A percentile compares a stretch with the other conserved stretches of the same genome.
Conservation (phyloP, 2,797 vertebrate species). For the Buphagus erythrorhynchus region DNA sequence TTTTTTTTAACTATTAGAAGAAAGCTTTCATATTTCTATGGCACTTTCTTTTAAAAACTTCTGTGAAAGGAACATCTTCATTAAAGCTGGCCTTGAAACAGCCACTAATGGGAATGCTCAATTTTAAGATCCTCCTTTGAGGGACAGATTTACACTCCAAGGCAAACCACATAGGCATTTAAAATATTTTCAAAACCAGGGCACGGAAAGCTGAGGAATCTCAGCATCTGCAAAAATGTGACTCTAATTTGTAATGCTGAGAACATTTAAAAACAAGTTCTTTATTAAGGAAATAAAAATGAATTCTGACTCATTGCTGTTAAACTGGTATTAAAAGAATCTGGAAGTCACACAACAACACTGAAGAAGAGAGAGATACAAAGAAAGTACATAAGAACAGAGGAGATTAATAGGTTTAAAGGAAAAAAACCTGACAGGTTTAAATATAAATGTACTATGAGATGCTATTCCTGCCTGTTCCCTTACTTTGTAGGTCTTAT, state of each 20-base stretch:
- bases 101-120: conserved; percentile 33
- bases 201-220: conserved; percentile 1
- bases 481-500: not conserved
- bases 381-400: not conserved
- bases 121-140: conserved; percentile 46
- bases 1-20: not conserved
- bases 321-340: not conserved
- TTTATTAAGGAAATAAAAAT: conserved; percentile 11
- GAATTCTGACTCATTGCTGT: not conserved
- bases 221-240: not conserved
- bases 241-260: not conserved
- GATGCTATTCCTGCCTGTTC: not conserved
- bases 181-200: conserved; percentile 55
- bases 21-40: not conserved
- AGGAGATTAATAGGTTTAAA: not conserved
- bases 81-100: conserved; percentile 44
- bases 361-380: not conserved
- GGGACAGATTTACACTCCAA: conserved; percentile 41
- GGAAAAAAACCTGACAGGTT: not conserved
- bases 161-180: conserved; percentile 42
- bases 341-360: not conserved
- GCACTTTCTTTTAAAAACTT: not conserved
- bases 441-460: not conserved
- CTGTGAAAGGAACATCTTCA: conserved; percentile 9
- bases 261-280: not conserved